Conservation (phyloP, 2,113 vertebrate genomes). For the Eretmochelys imbricata region DNA sequence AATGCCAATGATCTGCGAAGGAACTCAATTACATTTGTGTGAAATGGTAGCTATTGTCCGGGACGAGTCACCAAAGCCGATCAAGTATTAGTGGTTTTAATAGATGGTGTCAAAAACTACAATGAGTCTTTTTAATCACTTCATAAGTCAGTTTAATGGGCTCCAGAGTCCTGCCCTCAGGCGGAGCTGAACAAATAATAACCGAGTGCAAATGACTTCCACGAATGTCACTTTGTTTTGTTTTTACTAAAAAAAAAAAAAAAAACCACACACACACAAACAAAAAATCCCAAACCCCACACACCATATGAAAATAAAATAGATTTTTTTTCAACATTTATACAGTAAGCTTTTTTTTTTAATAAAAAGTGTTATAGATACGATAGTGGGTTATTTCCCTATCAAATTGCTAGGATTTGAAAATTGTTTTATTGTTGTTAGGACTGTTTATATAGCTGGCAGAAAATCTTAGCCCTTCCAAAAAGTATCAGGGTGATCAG, state of each 20-base stretch:
- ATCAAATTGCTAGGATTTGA: background rate
- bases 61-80: background rate
- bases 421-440: background rate
- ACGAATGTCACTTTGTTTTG: constrained; percentile 2
- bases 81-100: background rate
- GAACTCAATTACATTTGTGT: background rate
- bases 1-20: background rate
- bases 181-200: background rate
- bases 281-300: background rate
- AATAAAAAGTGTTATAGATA: background rate
- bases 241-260: background rate
- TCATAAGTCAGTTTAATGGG: background rate
- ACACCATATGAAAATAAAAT: background rate
- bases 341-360: background rate
- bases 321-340: background rate
- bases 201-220: background rate
- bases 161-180: constrained; percentile 2
- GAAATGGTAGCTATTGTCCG: constrained; percentile 19
- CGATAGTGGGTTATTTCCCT: background rate
- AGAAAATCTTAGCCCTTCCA: background rate
- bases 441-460: too few species aligned
- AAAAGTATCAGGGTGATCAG: background rate
- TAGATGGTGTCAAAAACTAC: background rate
- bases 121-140: background rate
- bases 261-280: background rate